Evolutionary conservation across 2,888 invertebrate genomes (phyloP), one percentile per base, ranked within the genome.

Genomic region (Saturnia japonica): DNA sequence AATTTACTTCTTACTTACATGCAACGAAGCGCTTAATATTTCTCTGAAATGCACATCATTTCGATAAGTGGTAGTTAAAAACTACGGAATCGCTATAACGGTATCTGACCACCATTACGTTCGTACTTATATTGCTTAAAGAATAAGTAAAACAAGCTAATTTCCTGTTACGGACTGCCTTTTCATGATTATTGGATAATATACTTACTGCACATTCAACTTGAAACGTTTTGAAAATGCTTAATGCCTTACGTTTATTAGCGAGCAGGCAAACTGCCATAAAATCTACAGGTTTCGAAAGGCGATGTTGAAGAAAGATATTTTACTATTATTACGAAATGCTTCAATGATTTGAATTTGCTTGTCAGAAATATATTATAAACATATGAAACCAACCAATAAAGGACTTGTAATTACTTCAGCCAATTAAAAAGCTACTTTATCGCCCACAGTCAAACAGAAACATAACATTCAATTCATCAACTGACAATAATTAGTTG

Each of bases 31-130:
- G 74, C 76, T 78, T 78, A 83, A 78, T 75, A 78, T 76, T 79
- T 80, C 79, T 78, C 77, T 77, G 82, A 84, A 85, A 83, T 81
- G 81, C 79, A 80, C 76, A 81, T 81, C 80, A 78, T 78, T 78
- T 78, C 80, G 78, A 80, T 85, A 85, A 84, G 84, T 83, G 80
- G 83, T 79, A 78, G 79, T 82, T 83, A 84, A 88, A 85, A 88
- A 87, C 81, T 85, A 83, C 87, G 83, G 84, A 80, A 81, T 84
- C 82, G 82, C 76, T 71, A 72, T 90, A 91, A 91, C 91, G 89
- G 91, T 87, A 89, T 83, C 79, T 87, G 87, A 87, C 82, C 80
- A 84, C 87, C 83, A 87, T 85, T 86, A 88, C 85, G 85, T 83
- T 78, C 79, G 80, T 77, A 73, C 75, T 71, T 83, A 83, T 80